Conservation (phyloP, 2,888 invertebrate genomes). For the Diaperis boleti region DNA sequence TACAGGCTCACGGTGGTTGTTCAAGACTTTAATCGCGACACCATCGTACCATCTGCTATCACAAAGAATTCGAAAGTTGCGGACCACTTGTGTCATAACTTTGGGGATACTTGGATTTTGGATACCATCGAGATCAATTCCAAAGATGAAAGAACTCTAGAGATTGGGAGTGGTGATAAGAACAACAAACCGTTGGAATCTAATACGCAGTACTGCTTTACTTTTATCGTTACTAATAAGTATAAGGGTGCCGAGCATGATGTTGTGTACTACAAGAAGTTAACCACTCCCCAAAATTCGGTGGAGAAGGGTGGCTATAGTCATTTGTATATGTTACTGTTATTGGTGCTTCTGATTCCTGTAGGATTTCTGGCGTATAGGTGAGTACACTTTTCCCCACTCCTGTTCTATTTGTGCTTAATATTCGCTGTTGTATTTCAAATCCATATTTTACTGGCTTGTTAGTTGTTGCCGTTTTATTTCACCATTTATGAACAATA, state of each 20-base stretch:
- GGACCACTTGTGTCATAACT: slow-evolving; percentile 58
- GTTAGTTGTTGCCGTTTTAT: no score
- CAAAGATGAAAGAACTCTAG: slow-evolving; percentile 51
- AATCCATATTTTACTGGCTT: no score
- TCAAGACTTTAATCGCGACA: slow-evolving; percentile 57
- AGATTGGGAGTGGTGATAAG: slow-evolving; percentile 50
- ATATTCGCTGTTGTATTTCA: background rate
- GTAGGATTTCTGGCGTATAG: slow-evolving; percentile 46
- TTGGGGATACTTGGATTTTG: slow-evolving; percentile 60
- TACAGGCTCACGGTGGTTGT: slow-evolving; percentile 57
- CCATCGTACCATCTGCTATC: slow-evolving; percentile 45
- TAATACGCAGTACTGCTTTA: slow-evolving; percentile 59
- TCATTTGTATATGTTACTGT: slow-evolving; percentile 51
- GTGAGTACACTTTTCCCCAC: no score
- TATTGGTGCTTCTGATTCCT: slow-evolving; percentile 54
- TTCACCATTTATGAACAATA: no score
- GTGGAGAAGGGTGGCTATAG: slow-evolving; percentile 41
- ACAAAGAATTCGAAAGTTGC: slow-evolving; percentile 50
- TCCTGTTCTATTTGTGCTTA: no score
- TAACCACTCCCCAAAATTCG: slow-evolving; percentile 45
- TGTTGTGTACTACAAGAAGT: slow-evolving; percentile 59
- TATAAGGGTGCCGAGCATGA: slow-evolving; percentile 57
- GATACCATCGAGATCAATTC: slow-evolving; percentile 53
- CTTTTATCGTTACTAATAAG: slow-evolving; percentile 58
- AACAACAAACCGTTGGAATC: slow-evolving; percentile 51